Evolutionary conservation across 2,888 invertebrate species (phyloP).

Genomic region (Tipula unca): DNA sequence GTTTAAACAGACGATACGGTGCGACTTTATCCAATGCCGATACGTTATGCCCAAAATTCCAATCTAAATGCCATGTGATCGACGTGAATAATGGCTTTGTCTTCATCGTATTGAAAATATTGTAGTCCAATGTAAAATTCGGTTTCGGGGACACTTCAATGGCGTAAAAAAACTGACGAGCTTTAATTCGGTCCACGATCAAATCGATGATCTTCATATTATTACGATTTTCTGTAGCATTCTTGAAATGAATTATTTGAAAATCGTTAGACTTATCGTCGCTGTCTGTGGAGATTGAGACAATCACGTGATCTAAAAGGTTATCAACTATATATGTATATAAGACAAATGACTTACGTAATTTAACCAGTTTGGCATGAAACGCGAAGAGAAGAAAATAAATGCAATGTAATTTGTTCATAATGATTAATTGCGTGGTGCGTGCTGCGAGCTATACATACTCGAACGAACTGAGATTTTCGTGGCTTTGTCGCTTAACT

Average conservation of each 20-base stretch:
- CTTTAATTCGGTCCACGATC: not conserved
- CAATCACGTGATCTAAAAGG: not conserved
- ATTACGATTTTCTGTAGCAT: not conserved
- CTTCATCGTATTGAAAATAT: not conserved
- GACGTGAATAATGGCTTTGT: not conserved
- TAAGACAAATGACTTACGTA: not conserved
- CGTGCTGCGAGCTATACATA: no score
- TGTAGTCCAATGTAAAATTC: not conserved
- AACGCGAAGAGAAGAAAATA: not conserved
- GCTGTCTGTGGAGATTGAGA: not conserved
- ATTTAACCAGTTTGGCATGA: not conserved
- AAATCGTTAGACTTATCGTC: not conserved
- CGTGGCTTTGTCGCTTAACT: no score
- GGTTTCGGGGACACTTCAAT: not conserved
- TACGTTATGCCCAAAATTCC: not conserved
- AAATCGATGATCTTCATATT: not conserved
- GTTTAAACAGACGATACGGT: not conserved
- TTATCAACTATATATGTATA: not conserved
- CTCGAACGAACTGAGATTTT: no score
- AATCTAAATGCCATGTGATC: not conserved
- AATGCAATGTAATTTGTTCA: not conserved
- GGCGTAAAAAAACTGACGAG: not conserved
- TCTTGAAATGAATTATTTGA: not conserved
- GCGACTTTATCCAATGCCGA: not conserved
- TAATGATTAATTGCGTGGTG: not conserved